Evolutionary conservation across 2,113 vertebrate species (phyloP), one percentile per base, ranked within the genome.

Genomic region (Catagonus wagneri): DNA sequence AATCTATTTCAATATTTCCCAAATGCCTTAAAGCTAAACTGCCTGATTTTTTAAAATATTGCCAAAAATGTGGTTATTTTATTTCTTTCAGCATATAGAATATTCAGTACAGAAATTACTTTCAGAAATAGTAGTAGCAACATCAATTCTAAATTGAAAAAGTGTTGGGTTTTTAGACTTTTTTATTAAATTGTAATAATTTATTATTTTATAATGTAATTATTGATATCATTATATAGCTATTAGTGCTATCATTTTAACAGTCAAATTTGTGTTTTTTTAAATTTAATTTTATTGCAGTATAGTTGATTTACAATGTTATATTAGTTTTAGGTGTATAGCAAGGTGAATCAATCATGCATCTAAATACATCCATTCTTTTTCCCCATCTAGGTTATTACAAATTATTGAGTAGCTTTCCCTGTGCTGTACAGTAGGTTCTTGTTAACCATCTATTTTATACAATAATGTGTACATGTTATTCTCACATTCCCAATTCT

Each of bases 21-120:
- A 39, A 96, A 90, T 36, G 34, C 10, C 58, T 93, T 93, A 14
- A 69, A 44, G 54, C 1, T 63, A 58, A 36, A 86, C 0, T 39
- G 63, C 90, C 92, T 81, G 94, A 69, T 6, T 39, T 94, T 39
- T 93, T 71, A 6, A 23, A 75, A 91, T 93, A 92, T 95, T 15
- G 92, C 22, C 4, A 17, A 71, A 86, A 1, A 75, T 79, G 12
- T 3, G 63, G 66, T 75, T 86, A 25, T 34, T 78, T 80, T 66
- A 56, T 79, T 81, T 78, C 39, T 80, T 92, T 91, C 61, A 32
- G 54, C 9, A 32, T 19, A 8, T 78, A 27, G 60, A 29, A 83
- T 72, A 75, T 44, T 71, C 3, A 34, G 15, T 3, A 23, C 39
- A 16, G 68, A 95, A 80, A 72, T 68, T 4, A 29, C 16, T 81